phyloP scores from a whole-genome alignment of 1,140 invertebrate genomes.

The Pristionchus pacificus region DNA sequence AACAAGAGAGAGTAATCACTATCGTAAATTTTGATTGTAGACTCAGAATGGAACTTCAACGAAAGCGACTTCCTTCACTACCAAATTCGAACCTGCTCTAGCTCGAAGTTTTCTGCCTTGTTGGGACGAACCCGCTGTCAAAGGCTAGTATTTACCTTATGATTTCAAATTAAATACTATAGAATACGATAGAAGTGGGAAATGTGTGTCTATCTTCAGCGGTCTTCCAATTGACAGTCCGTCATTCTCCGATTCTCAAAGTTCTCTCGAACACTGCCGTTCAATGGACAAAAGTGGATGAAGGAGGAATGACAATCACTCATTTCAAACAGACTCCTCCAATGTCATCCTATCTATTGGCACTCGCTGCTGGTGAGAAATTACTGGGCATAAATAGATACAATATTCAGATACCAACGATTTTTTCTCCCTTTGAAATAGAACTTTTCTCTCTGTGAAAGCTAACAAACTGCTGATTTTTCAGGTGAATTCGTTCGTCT shows the following conservation, averaged over 20 bases:
- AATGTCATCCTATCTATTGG: conserved; percentile 62
- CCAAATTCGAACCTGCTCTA: conserved; percentile 86
- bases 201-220: conserved; percentile 58
- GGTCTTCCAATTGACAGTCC: conserved; percentile 66
- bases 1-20: background rate
- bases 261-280: conserved; percentile 44
- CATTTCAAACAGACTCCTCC: conserved; percentile 58
- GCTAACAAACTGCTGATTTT: conserved; percentile 1
- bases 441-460: background rate
- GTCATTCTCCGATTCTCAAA: conserved; percentile 44
- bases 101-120: conserved; percentile 90
- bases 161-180: background rate
- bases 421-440: too few species aligned
- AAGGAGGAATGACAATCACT: conserved; percentile 32
- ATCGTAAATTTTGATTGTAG: conserved; percentile 19
- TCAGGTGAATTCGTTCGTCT: conserved; percentile 44
- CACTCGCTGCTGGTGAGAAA: conserved; percentile 60
- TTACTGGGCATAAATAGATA: too few species aligned
- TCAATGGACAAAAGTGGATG: background rate
- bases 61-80: conserved; percentile 39
- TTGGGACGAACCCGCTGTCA: conserved; percentile 88
- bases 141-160: conserved; percentile 58
- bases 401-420: too few species aligned
- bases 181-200: background rate
- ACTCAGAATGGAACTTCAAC: conserved; percentile 5